Evolutionary conservation across 2,888 invertebrate species (phyloP).

Genomic region (Agapetus fuscipes): DNA sequence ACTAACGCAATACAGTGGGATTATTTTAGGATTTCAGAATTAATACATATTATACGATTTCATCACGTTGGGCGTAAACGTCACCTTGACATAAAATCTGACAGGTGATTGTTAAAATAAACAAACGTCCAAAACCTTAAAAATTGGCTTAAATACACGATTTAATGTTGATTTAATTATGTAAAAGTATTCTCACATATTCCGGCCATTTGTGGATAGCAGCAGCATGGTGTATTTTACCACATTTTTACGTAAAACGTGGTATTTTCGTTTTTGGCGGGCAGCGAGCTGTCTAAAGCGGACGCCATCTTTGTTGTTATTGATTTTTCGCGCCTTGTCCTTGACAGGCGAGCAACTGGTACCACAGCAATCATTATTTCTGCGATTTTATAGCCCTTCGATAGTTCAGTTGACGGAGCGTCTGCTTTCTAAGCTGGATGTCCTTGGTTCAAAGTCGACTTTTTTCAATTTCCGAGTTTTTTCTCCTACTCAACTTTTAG

Average conservation of each 20-base stretch:
- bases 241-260: not conserved
- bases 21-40: too few species aligned
- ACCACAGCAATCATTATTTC: too few species aligned
- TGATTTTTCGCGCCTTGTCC: not conserved
- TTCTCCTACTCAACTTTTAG: too few species aligned
- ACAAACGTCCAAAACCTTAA: not conserved
- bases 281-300: not conserved
- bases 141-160: not conserved
- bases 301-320: not conserved
- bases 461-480: too few species aligned
- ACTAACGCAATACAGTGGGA: too few species aligned
- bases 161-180: not conserved
- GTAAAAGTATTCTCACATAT: not conserved
- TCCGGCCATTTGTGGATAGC: not conserved
- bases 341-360: too few species aligned
- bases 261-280: not conserved
- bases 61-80: not conserved
- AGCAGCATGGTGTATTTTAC: not conserved
- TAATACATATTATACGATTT: too few species aligned
- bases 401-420: too few species aligned
- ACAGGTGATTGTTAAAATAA: not conserved
- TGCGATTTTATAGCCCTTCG: too few species aligned
- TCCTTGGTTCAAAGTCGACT: too few species aligned
- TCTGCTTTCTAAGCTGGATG: too few species aligned
- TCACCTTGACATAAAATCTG: not conserved